Conservation (phyloP, 2,113 vertebrate genomes). For the Strix aluco region DNA sequence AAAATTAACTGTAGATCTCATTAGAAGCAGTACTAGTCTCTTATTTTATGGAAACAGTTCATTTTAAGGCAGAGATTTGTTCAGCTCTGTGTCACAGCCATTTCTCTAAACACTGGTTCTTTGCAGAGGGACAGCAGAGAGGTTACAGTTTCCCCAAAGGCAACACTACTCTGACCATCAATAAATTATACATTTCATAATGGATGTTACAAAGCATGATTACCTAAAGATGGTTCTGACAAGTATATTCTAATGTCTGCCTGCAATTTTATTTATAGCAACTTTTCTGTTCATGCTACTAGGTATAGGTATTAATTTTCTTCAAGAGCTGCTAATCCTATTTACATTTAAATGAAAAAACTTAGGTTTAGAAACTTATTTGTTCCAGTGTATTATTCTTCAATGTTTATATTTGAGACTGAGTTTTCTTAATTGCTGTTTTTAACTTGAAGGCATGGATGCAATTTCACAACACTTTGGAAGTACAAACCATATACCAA, state of each 20-base stretch:
- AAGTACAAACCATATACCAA: background rate
- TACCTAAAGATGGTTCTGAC: background rate
- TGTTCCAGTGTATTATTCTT: background rate
- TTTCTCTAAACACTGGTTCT: background rate
- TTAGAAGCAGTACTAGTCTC: background rate
- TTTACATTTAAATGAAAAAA: background rate
- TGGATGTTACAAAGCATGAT: background rate
- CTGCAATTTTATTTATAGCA: background rate
- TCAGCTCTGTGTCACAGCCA: background rate
- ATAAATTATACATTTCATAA: background rate
- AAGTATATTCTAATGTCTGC: background rate
- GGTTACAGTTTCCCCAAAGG: background rate
- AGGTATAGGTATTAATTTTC: background rate
- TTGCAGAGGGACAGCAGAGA: background rate
- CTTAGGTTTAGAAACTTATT: background rate
- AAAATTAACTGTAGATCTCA: background rate
- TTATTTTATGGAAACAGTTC: background rate
- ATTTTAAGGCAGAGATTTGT: background rate
- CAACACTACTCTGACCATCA: background rate
- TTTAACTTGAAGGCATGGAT: background rate
- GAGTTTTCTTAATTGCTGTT: background rate
- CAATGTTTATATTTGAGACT: background rate
- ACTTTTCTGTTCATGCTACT: background rate
- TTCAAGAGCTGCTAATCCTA: background rate
- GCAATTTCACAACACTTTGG: background rate